A percentile compares a stretch with the other conserved stretches of the same genome.
Evolutionary conservation across 30 jellyfish, hydroid and myxozoan genomes (phyloP).

Genomic region (Aurelia sp.): DNA sequence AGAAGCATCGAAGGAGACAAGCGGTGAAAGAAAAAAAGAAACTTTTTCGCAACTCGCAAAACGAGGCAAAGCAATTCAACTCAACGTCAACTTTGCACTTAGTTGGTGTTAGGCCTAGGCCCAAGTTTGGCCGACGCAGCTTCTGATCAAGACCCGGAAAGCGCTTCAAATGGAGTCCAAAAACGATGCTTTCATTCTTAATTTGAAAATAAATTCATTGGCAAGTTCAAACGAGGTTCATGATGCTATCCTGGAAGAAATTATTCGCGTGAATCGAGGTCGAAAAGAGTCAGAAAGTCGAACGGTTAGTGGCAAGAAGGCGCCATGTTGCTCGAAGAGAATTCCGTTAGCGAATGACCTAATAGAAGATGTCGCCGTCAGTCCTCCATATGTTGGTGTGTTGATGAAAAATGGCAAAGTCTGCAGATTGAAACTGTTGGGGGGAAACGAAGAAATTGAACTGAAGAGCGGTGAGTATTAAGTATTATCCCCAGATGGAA

Average conservation of each 20-base stretch:
- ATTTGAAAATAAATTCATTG: conserved; percentile 8
- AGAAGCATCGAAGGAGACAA: too few relatives aligned
- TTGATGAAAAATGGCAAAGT: conserved; percentile 59
- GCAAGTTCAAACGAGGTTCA: conserved; percentile 30
- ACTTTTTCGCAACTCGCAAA: too few relatives aligned
- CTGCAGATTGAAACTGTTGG: conserved; percentile 25
- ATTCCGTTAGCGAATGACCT: conserved; percentile 25
- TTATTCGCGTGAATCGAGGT: conserved; percentile 9
- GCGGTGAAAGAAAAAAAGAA: too few relatives aligned
- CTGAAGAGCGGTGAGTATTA: background rate
- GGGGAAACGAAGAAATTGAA: background rate
- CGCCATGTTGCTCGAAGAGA: background rate
- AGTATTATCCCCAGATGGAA: too few relatives aligned
- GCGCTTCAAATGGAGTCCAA: conserved; percentile 32
- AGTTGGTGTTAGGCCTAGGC: background rate
- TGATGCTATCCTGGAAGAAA: conserved; percentile 46
- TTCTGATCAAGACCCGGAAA: background rate
- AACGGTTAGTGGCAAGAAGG: background rate
- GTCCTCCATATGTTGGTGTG: conserved; percentile 57
- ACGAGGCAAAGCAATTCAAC: too few relatives aligned
- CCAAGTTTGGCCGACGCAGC: background rate
- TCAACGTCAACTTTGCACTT: too few relatives aligned
- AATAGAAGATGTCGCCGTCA: conserved; percentile 35
- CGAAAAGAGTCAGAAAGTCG: background rate
- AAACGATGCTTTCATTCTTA: conserved; percentile 19